Conservation (phyloP, 2,888 invertebrate species). For the Melinaea marsaeus region DNA sequence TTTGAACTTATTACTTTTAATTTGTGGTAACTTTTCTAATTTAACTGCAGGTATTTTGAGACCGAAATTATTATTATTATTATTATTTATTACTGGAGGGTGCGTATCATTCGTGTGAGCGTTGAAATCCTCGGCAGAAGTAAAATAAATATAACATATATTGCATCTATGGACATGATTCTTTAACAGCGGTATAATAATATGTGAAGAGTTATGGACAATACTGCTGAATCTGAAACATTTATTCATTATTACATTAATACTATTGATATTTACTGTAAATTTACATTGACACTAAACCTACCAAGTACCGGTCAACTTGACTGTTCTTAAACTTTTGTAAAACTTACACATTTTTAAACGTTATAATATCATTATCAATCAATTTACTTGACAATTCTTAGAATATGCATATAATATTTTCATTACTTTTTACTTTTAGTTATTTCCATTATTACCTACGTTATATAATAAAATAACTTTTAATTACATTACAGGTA, state of each 20-base stretch:
- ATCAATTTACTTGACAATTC: too few relatives aligned
- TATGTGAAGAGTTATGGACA: conserved; percentile 31
- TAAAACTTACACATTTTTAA: too few relatives aligned
- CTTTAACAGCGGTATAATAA: conserved; percentile 32
- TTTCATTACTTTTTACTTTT: too few relatives aligned
- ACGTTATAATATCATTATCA: too few relatives aligned
- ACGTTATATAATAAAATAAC: too few relatives aligned
- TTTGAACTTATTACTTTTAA: background rate
- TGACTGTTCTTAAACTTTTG: too few relatives aligned
- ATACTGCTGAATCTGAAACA: conserved; percentile 30
- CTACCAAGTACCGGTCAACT: too few relatives aligned
- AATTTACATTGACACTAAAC: too few relatives aligned
- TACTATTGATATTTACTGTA: too few relatives aligned
- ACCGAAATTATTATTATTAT: conserved; percentile 6
- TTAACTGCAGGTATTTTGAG: background rate
- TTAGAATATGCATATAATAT: too few relatives aligned
- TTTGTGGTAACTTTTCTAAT: background rate
- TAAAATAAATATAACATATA: conserved; percentile 16
- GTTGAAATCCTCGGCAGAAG: conserved; percentile 15
- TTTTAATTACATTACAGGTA: too few relatives aligned
- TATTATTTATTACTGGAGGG: background rate
- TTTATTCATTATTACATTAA: background rate
- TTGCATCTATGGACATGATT: conserved; percentile 21
- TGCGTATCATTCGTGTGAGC: conserved; percentile 20
- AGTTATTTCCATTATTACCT: too few relatives aligned